These are phyloP conservation scores for Teleopsis dalmanni DNA, from an alignment of 1,140 invertebrate species.

Conservation along the genomic window DNA sequence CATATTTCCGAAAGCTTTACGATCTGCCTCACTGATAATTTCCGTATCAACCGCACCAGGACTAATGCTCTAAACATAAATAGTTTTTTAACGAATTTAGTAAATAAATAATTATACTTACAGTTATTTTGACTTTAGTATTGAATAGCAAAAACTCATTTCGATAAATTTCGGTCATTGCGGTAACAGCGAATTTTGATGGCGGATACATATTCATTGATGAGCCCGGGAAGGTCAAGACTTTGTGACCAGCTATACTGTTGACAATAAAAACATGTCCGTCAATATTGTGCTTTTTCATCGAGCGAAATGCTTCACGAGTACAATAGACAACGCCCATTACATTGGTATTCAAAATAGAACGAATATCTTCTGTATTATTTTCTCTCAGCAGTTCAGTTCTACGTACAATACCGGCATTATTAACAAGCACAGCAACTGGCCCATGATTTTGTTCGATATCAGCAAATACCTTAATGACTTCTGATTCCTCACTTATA, in stretches of 20 bases:
- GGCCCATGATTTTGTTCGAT: conserved; percentile 54
- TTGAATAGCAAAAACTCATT: conserved; percentile 52
- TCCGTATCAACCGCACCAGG: conserved; percentile 53
- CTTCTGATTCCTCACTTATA: conserved; percentile 56
- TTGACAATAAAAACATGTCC: conserved; percentile 66
- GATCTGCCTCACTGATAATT: conserved; percentile 27
- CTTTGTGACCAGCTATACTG: conserved; percentile 49
- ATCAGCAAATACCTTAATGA: conserved; percentile 58
- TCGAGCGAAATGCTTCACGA: conserved; percentile 55
- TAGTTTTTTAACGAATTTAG: not conserved
- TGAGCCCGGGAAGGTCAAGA: conserved; percentile 38
- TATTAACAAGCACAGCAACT: conserved; percentile 66
- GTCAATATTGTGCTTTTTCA: conserved; percentile 53
- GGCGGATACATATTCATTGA: conserved; percentile 49
- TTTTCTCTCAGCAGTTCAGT: conserved; percentile 5
- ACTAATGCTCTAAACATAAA: conserved; percentile 48
- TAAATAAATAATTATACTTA: conserved; percentile 34
- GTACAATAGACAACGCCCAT: conserved; percentile 56
- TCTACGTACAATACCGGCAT: conserved; percentile 53
- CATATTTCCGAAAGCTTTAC: conserved; percentile 14
- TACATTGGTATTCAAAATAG: conserved; percentile 56
- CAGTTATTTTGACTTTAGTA: conserved; percentile 56
- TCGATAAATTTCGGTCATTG: conserved; percentile 53
- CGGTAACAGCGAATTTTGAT: conserved; percentile 60
- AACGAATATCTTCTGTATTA: conserved; percentile 20